Percentiles rank a stretch among this genome's conserved stretches.
phyloP scores from a whole-genome alignment of 23 tunicate species.

The Clavelina lepadiformis region DNA sequence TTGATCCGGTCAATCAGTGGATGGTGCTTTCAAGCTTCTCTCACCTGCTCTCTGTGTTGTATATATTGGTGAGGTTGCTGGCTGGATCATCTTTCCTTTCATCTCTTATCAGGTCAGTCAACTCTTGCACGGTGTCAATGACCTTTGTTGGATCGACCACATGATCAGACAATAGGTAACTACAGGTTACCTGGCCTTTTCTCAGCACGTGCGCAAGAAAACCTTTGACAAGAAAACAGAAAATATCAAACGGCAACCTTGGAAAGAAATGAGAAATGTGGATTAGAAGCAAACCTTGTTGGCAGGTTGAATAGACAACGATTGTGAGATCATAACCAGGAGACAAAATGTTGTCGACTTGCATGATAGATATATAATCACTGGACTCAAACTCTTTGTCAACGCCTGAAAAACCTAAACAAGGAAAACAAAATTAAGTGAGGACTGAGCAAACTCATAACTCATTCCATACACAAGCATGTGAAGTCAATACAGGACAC shows the following conservation, averaged over 20 bases:
- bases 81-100: neutral
- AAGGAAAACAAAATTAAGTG: no score
- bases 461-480: no score
- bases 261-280: neutral
- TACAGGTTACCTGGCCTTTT: neutral
- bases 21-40: no score
- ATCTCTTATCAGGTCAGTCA: conserved; percentile 5
- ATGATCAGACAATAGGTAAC: conserved; percentile 35
- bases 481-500: no score
- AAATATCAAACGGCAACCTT: neutral
- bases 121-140: neutral
- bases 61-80: conserved; percentile 1
- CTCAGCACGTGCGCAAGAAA: neutral
- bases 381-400: no score
- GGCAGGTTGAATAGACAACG: neutral
- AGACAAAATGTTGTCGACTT: no score
- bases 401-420: no score
- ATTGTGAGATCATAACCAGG: no score
- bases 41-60: conserved; percentile 39
- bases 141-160: conserved; percentile 13
- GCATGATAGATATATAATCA: no score
- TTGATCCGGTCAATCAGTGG: no score
- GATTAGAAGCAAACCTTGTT: neutral
- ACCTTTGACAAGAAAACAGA: conserved; percentile 2
- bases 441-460: no score